Evolutionary conservation across 2,113 vertebrate species (phyloP).

Genomic region (Vicugna pacos): DNA sequence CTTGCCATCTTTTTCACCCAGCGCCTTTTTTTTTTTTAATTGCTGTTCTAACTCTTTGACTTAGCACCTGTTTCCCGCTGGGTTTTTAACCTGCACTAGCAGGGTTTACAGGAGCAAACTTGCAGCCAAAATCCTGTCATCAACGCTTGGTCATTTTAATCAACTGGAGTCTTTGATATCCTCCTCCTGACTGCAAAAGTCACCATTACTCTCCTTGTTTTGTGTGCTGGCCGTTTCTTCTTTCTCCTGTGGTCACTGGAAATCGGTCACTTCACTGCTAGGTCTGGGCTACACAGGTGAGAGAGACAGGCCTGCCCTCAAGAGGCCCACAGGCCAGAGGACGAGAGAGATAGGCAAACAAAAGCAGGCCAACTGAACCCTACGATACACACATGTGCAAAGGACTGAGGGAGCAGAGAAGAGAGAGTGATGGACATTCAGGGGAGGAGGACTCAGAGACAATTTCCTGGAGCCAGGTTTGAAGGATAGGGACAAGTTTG

Average conservation of each 20-base stretch:
- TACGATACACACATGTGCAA: rapidly evolving
- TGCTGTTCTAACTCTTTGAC: background rate
- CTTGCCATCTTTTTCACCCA: background rate
- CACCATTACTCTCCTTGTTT: background rate
- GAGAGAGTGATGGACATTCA: background rate
- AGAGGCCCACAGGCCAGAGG: background rate
- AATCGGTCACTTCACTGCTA: rapidly evolving
- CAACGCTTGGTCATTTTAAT: background rate
- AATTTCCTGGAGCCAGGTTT: background rate
- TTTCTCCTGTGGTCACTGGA: background rate
- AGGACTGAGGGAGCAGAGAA: background rate
- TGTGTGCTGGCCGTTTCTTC: background rate
- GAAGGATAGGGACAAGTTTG: background rate
- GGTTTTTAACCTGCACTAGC: background rate
- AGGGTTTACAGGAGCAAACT: background rate
- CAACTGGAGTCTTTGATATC: background rate
- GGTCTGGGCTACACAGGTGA: background rate
- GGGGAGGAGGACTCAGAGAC: background rate
- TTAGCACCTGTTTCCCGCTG: background rate
- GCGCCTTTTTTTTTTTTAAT: background rate
- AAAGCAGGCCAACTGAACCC: background rate
- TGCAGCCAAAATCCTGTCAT: background rate
- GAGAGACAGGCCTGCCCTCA: background rate
- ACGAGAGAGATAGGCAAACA: background rate
- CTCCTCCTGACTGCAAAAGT: background rate